Percentiles rank a stretch among this genome's conserved stretches.
Conservation (phyloP, 2,113 vertebrate species). For the Meriones unguiculatus region DNA sequence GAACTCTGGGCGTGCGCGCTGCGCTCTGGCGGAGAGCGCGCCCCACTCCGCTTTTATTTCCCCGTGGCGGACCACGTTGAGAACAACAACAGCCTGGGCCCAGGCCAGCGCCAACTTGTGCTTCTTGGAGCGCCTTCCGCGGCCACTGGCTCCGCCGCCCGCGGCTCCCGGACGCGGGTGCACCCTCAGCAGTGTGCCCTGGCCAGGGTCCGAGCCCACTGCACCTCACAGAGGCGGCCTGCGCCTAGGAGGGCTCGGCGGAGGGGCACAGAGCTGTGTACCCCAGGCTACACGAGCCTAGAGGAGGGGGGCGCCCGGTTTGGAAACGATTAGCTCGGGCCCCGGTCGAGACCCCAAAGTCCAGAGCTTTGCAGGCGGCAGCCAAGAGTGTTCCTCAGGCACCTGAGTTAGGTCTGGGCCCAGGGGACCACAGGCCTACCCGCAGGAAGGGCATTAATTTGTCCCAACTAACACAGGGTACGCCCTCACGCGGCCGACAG, state of each 20-base stretch:
- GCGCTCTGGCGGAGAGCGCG: constrained; percentile 66
- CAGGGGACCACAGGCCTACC: background rate
- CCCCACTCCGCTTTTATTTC: constrained; percentile 83
- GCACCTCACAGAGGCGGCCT: background rate
- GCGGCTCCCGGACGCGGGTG: background rate
- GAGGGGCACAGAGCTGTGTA: constrained; percentile 73
- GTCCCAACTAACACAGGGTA: constrained; percentile 90
- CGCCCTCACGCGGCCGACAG: constrained; percentile 88
- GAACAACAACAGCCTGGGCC: constrained; percentile 91
- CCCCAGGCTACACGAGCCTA: constrained; percentile 63
- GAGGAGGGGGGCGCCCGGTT: constrained; percentile 83
- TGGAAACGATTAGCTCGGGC: background rate
- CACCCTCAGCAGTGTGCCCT: background rate
- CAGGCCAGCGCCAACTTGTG: constrained; percentile 86
- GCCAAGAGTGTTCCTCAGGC: constrained; percentile 34
- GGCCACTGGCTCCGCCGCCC: constrained; percentile 26
- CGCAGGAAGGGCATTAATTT: constrained; percentile 82
- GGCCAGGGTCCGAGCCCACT: constrained; percentile 26
- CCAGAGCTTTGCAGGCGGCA: background rate
- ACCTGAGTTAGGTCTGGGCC: background rate
- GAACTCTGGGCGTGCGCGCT: constrained; percentile 26
- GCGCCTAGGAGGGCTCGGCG: background rate
- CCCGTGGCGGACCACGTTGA: constrained; percentile 90
- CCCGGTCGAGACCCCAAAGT: no score
- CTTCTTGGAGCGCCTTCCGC: constrained; percentile 84